Evolutionary conservation across 2,113 vertebrate genomes (phyloP), one percentile per base, ranked within the genome.

Genomic region (Urocynchramus pylzowi): DNA sequence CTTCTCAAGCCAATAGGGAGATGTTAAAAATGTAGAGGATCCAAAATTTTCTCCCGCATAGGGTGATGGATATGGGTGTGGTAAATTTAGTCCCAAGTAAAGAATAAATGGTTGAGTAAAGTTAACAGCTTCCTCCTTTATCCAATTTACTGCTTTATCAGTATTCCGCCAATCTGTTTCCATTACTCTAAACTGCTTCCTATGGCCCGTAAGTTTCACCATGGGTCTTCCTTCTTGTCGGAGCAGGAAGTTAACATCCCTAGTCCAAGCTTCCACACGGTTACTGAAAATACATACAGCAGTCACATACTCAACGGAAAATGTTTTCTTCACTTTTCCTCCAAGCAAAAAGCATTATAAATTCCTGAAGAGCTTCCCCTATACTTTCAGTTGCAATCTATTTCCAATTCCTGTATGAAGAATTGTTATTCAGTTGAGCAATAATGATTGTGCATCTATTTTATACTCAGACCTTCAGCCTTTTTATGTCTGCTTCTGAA

Each of bases 231-330:
- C 99, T 96, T 99, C 99, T 95, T 99, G 99, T 35, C 98, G 97
- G 85, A 99, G 98, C 82, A 99, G 98, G 87, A 99, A 99, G 35
- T 95, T 96, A 84, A 99, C 99, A 68, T 99, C 99, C 93, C 99
- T 98, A 54, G 99, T 99, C 99, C 99, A 99, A 31, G 99, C 99
- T 97, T 99, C 99, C 64, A 99, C 98, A 20, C 99, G 99, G 93
- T 99, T 99, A 95, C 99, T 99, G 97, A 80, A 94, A 97, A 94
- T 30, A 95, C 1, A 82, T 2, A 77, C 30, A 39, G 16, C 88
- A 84, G 73, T 94, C 27, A 67, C 31, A 47, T 50, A 52, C 35
- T 59, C 42, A 69, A 18, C 42, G 47, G 63, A 57, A 90, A 70
- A 53, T 1, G 8, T 26, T 81, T 88, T 45, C 22, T 60, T 89